Conservation (phyloP, 2,113 vertebrate genomes). For the Macquaria australasica region DNA sequence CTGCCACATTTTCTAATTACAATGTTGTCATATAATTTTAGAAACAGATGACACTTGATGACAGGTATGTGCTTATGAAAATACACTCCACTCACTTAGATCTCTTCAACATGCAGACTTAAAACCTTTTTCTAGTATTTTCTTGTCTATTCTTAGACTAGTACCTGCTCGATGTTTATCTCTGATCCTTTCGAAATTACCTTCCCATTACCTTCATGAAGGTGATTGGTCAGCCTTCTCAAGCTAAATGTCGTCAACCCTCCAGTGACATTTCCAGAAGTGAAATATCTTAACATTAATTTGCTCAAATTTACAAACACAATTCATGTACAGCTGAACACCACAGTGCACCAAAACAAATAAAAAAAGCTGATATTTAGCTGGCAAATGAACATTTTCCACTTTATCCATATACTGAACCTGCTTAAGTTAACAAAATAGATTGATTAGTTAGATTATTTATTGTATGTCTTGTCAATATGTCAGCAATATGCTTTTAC, state of each 20-base stretch:
- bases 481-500: neutral
- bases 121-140: neutral
- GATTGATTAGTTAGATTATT: too few species aligned
- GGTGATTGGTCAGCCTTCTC: neutral
- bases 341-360: neutral
- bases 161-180: neutral
- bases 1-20: neutral
- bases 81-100: neutral
- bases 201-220: neutral
- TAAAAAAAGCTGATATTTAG: neutral
- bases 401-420: neutral
- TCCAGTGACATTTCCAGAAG: neutral
- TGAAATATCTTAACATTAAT: neutral
- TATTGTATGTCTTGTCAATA: neutral
- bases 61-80: constrained; percentile 26
- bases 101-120: neutral
- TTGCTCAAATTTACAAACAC: neutral
- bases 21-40: neutral
- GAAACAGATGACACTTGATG: neutral
- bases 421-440: neutral
- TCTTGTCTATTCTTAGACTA: neutral
- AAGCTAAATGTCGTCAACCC: neutral
- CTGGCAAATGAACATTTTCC: neutral
- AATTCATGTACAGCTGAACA: neutral
- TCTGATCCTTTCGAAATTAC: neutral